Conservation (phyloP, 2,797 vertebrate species). For the Melanotaenia nigrans region DNA sequence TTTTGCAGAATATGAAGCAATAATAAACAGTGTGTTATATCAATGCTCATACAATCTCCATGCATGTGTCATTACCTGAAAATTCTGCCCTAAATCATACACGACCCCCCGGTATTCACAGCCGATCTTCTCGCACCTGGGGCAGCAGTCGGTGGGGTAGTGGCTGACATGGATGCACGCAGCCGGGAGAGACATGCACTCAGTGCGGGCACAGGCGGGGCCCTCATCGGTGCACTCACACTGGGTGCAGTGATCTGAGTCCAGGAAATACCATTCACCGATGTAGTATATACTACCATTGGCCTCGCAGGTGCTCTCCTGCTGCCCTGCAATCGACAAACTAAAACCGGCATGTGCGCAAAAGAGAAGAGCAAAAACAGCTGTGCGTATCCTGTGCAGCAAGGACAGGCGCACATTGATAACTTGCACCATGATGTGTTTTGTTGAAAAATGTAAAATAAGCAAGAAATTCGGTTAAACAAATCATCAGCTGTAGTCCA, state of each 20-base stretch:
- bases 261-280: slow-evolving; percentile 88
- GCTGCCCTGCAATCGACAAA: slow-evolving; percentile 79
- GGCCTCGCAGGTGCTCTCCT: slow-evolving; percentile 83
- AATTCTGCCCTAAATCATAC: slow-evolving; percentile 84
- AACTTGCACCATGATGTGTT: slow-evolving; percentile 39
- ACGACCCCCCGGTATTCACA: slow-evolving; percentile 87
- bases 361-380: slow-evolving; percentile 62
- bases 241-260: slow-evolving; percentile 87
- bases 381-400: slow-evolving; percentile 40
- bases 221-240: slow-evolving; percentile 86
- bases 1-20: too few relatives aligned
- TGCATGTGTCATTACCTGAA: slow-evolving; percentile 78
- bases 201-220: slow-evolving; percentile 80
- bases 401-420: slow-evolving; percentile 16
- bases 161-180: slow-evolving; percentile 90
- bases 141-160: slow-evolving; percentile 89
- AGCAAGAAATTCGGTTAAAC: not conserved
- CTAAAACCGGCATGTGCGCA: slow-evolving; percentile 51
- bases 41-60: not conserved
- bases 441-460: slow-evolving; percentile 1
- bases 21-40: too few relatives aligned
- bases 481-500: slow-evolving; percentile 4
- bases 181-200: slow-evolving; percentile 83
- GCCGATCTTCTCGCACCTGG: slow-evolving; percentile 87
- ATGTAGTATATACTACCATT: slow-evolving; percentile 87